Evolutionary conservation across 2,888 invertebrate species (phyloP).

Genomic region (Thymelicus acteon): DNA sequence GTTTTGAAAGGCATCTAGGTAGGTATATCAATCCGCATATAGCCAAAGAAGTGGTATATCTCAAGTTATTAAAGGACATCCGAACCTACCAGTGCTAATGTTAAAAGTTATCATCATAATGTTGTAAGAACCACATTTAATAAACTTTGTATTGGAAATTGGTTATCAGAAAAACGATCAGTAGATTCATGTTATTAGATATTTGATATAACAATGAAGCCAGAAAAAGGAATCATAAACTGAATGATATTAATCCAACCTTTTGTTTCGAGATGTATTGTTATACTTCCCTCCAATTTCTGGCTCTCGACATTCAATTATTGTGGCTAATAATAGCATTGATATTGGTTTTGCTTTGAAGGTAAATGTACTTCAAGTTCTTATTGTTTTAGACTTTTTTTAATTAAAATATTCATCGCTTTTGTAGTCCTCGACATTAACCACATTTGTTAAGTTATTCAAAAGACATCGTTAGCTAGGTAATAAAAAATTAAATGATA

Average conservation of each 20-base stretch:
- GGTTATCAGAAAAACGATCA: neutral
- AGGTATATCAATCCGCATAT: too few relatives aligned
- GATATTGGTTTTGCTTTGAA: constrained; percentile 20
- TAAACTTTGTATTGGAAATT: neutral
- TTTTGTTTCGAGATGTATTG: constrained; percentile 34
- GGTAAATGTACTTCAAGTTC: constrained; percentile 1
- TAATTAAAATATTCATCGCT: neutral
- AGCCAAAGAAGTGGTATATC: too few relatives aligned
- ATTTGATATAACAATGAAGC: constrained; percentile 1
- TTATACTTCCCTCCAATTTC: constrained; percentile 17
- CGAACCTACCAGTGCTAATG: too few relatives aligned
- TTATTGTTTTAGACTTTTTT: neutral
- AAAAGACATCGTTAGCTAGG: too few relatives aligned
- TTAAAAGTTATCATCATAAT: too few relatives aligned
- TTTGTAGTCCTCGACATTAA: neutral
- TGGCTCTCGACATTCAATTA: constrained; percentile 26
- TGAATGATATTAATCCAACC: constrained; percentile 28
- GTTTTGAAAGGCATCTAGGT: too few relatives aligned
- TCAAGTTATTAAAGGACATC: too few relatives aligned
- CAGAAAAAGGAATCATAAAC: constrained; percentile 25
- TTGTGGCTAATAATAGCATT: constrained; percentile 17
- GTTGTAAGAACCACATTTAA: too few relatives aligned
- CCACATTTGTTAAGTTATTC: too few relatives aligned
- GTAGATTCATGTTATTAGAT: neutral
- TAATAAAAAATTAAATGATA: too few relatives aligned